Conservation (phyloP, 2,888 invertebrate genomes). For the Diplolepis rosae region DNA sequence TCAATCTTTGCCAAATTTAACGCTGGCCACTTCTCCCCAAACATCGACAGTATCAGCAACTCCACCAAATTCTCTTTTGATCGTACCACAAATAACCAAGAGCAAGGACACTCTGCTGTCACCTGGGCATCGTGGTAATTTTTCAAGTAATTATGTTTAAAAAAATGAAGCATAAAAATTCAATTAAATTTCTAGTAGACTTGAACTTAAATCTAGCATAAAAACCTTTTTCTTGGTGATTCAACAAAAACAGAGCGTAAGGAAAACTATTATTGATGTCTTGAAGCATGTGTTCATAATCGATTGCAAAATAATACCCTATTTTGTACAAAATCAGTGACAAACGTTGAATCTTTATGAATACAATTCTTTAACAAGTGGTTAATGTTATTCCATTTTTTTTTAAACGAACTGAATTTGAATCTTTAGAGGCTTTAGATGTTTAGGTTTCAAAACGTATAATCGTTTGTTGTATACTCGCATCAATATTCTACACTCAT, state of each 20-base stretch:
- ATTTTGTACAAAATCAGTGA: too few relatives aligned
- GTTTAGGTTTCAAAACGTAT: too few relatives aligned
- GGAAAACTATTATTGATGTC: not conserved
- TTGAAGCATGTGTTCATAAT: not conserved
- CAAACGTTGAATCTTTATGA: too few relatives aligned
- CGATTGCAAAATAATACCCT: not conserved
- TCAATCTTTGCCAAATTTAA: slow-evolving; percentile 88
- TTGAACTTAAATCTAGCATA: not conserved
- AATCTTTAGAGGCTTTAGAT: too few relatives aligned
- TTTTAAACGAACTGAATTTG: too few relatives aligned
- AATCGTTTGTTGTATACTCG: too few relatives aligned
- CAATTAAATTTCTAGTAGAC: slow-evolving; percentile 1
- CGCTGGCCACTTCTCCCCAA: slow-evolving; percentile 72
- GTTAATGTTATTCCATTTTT: too few relatives aligned
- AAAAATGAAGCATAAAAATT: slow-evolving; percentile 7
- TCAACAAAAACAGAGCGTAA: slow-evolving; percentile 1
- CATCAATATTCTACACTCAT: too few relatives aligned
- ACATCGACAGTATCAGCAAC: slow-evolving; percentile 72
- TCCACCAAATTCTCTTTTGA: slow-evolving; percentile 72
- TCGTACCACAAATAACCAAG: slow-evolving; percentile 73
- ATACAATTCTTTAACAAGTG: too few relatives aligned
- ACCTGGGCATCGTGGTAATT: slow-evolving; percentile 71
- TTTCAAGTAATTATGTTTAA: slow-evolving; percentile 30
- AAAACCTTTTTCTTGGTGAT: not conserved
- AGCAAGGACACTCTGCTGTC: slow-evolving; percentile 72